These are phyloP conservation scores for Pyxicephalus adspersus DNA, from an alignment of 2,113 vertebrate genomes.

Conservation along the genomic window DNA sequence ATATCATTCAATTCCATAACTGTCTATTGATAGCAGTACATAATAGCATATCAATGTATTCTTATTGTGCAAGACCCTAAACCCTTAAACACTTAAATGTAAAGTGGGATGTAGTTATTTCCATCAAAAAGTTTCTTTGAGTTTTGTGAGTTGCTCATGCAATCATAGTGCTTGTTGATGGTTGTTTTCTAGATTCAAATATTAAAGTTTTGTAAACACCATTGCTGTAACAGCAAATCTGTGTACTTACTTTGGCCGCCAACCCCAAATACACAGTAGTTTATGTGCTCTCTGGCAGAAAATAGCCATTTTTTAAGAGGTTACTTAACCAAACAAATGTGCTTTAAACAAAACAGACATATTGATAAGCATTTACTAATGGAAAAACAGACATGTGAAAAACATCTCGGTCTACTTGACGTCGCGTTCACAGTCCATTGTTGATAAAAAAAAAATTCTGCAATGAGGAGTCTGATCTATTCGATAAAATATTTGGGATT, in stretches of 20 bases:
- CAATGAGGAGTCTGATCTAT: slow-evolving; percentile 8
- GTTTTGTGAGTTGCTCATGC: too few species aligned
- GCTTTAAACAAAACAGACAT: neutral
- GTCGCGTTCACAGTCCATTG: neutral
- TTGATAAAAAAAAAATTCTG: neutral
- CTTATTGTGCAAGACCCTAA: too few species aligned
- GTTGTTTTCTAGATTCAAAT: too few species aligned
- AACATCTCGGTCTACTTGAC: neutral
- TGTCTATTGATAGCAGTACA: too few species aligned
- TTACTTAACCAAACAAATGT: slow-evolving; percentile 12
- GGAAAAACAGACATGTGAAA: slow-evolving; percentile 5
- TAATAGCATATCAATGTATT: too few species aligned
- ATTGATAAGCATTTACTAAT: slow-evolving; percentile 1
- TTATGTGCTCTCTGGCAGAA: slow-evolving; percentile 8
- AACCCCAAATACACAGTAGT: slow-evolving; percentile 5
- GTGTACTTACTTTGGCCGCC: neutral
- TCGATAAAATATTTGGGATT: slow-evolving; percentile 25
- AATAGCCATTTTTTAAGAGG: neutral
- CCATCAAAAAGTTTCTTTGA: too few species aligned
- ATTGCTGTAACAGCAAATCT: neutral
- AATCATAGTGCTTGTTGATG: too few species aligned
- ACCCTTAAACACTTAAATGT: too few species aligned
- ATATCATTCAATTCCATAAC: too few species aligned
- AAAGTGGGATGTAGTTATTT: too few species aligned
- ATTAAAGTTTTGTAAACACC: neutral